Base-by-base conservation (phyloP, 1,140 invertebrate species). In the Bombus polaris region DNA sequence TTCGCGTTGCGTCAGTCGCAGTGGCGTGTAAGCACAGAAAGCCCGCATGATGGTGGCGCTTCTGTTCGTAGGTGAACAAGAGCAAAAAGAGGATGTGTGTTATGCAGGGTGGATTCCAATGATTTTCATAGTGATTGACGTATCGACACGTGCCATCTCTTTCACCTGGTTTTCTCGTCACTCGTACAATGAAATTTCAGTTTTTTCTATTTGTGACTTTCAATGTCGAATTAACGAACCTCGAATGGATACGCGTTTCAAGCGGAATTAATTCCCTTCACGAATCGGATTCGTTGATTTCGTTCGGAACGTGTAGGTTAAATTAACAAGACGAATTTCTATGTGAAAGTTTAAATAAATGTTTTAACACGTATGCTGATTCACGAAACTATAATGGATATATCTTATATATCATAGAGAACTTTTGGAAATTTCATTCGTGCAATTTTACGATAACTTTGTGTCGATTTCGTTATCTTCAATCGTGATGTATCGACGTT, bases 141-240 rank as follows among this genome's bases (percentile, higher is more conserved):
- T 91, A 91, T 89, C 86, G 85, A 87, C 78, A 90, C 66, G 71
- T 85, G 77, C 47, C 74, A 89, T 88, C 86, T 79, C 81, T 84
- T 74, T 83, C 85, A 57, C 42, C 85, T 47, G 86, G 85, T 72
- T 83, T 86, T 83, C 57, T 86, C 81, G 72, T 87, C 76, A 81
- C 80, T 77, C 80, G 77, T 65, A 77, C 84, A 73, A 71, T 78
- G 35, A 75, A 81, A 85, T 85, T 88, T 88, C 44, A 78, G 57
- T 25, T 76, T 72, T 37, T 80, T 18, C 65, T n/a, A 73, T 85
- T 65, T 62, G 28, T 39, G 77, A 81, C 65, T 81, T 85, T 85
- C 65, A 37, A 44, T 68, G 53, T 78, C 65, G 82, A 77, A 59
- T 57, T 35, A 77, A 76, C n/a, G 62, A 83, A 77, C 13, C 47